Evolutionary conservation across 2,888 invertebrate species (phyloP), one percentile per base, ranked within the genome.

Genomic region (Alviniconcha strummeri): DNA sequence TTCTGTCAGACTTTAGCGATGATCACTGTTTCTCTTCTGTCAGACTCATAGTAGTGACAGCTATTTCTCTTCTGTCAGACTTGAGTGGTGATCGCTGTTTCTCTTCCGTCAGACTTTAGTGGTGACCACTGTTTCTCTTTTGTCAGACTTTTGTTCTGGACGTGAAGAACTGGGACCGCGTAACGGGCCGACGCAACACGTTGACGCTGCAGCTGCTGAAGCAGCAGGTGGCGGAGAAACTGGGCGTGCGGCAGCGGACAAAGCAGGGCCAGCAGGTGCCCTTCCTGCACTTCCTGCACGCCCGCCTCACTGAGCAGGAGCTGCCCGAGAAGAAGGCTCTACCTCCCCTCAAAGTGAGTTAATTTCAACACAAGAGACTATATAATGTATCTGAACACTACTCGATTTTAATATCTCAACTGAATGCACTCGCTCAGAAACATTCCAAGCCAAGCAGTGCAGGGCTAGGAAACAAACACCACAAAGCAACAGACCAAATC

Each of bases 131-230:
- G n/a, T 17, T 69, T 17, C 69, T 2, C 6, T 69, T 1, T 15
- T 15, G 4, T 52, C 67, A 82, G 17, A 82, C 91, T 13, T 92
- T 91, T 85, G 88, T 91, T 36, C 89, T 93, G n/a, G 92, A 92
- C 77, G 86, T 90, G 69, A 92, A 93, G 84, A 93, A 93, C 84
- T 90, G 90, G 83, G 93, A 93, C 76, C 86, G 93, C 19, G 84
- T 93, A 0, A 88, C 92, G 56, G 88, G 90, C 13, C 89, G 89
- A 67, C 89, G 90, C 81, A 91, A 91, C 84, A 87, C 89, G 2
- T 81, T 87, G 11, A 91, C 91, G 7, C 85, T 90, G 75, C 88
- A 91, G 56, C 77, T 89, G 19, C 90, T 93, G 85, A 87, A 89
- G 71, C 86, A 87, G 56, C 86, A 57, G 67, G 71, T 80, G 52